Evolutionary conservation across 2,113 vertebrate species (phyloP).

Genomic region (Canis aureus): DNA sequence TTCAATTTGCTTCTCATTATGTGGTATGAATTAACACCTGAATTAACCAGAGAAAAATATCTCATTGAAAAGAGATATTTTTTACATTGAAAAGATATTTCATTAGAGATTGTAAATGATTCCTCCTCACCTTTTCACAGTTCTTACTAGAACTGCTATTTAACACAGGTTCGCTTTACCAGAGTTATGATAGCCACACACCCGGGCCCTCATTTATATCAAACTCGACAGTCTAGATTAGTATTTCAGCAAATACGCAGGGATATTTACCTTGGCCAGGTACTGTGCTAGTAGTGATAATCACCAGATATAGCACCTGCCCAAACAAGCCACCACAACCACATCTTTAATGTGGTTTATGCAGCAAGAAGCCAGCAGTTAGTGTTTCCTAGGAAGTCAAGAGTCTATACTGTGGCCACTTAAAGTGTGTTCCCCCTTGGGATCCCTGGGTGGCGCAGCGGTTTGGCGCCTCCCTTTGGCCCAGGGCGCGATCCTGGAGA

Average conservation of each 20-base stretch:
- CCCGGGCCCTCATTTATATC: neutral
- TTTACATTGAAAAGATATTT: slow-evolving; percentile 36
- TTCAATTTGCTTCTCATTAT: slow-evolving; percentile 12
- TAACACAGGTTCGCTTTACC: neutral
- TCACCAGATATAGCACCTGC: neutral
- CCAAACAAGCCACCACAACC: neutral
- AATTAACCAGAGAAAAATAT: neutral
- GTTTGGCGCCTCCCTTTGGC: too few species aligned
- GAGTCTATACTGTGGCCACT: neutral
- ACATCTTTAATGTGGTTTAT: neutral
- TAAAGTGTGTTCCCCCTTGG: neutral
- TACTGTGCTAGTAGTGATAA: neutral
- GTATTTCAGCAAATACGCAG: neutral
- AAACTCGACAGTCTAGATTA: neutral
- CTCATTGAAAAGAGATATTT: neutral
- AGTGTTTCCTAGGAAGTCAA: neutral
- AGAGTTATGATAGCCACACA: neutral
- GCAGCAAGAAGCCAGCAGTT: neutral
- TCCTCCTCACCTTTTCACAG: neutral
- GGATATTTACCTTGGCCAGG: neutral
- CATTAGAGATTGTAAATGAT: neutral
- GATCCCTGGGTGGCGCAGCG: too few species aligned
- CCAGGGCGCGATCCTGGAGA: too few species aligned
- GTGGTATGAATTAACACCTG: neutral
- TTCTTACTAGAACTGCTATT: neutral